A percentile compares a stretch with the other conserved stretches of the same genome.
Conservation (phyloP, 2,888 invertebrate genomes). For the Disparrhopalites patrizii region DNA sequence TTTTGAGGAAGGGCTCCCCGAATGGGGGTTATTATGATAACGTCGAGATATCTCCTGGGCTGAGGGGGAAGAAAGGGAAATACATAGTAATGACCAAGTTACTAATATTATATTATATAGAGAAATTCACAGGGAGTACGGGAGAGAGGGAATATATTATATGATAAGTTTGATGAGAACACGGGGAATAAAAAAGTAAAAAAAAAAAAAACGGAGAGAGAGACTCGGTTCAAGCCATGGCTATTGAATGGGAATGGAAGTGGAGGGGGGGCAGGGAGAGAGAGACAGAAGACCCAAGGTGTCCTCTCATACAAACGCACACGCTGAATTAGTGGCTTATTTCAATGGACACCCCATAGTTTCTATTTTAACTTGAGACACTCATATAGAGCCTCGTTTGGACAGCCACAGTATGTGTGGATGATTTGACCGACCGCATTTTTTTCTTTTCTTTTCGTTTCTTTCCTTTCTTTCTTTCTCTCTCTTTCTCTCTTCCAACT, state of each 20-base stretch:
- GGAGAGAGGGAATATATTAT: constrained; percentile 18
- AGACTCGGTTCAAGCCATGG: too few relatives aligned
- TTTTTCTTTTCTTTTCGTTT: constrained; percentile 29
- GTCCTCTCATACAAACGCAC: constrained; percentile 20
- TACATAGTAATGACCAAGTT: too few relatives aligned
- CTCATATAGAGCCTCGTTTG: constrained; percentile 24
- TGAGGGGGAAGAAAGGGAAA: too few relatives aligned
- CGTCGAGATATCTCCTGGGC: too few relatives aligned
- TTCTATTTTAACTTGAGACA: constrained; percentile 31
- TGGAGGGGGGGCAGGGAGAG: background rate
- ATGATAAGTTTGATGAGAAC: background rate
- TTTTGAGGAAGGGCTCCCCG: too few relatives aligned
- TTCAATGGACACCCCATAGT: constrained; percentile 30
- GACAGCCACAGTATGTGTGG: constrained; percentile 21
- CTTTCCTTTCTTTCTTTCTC: constrained; percentile 7
- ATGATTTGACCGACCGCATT: constrained; percentile 44
- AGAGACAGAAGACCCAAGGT: constrained; percentile 12
- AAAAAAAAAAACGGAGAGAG: too few relatives aligned
- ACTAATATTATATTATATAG: too few relatives aligned
- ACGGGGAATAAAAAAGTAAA: background rate
- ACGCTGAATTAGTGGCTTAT: constrained; percentile 31
- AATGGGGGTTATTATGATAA: too few relatives aligned
- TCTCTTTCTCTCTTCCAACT: background rate
- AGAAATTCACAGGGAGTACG: background rate
- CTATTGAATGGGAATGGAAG: background rate